These are phyloP conservation scores for Argynnis bischoffii DNA, from an alignment of 2,888 invertebrate species.

Conservation along the genomic window DNA sequence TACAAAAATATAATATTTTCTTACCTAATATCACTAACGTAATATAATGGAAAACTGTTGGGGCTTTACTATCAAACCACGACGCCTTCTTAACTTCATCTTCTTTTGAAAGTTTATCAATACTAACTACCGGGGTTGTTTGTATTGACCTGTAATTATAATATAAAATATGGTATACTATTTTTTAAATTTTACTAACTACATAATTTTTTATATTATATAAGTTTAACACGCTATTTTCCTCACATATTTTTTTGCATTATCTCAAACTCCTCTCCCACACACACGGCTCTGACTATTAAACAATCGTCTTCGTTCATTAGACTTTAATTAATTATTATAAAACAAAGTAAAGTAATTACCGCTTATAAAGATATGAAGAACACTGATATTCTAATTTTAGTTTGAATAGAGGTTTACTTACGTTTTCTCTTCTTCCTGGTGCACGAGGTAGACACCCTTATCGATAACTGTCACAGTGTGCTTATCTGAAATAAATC, in stretches of 20 bases:
- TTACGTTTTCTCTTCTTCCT: conserved; percentile 64
- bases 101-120: conserved; percentile 39
- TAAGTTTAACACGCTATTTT: conserved; percentile 25
- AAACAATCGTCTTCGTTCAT: conserved; percentile 68
- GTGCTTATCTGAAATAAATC: conserved; percentile 60
- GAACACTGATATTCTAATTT: conserved; percentile 37
- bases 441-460: conserved; percentile 54
- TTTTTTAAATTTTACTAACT: not conserved
- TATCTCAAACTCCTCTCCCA: conserved; percentile 44
- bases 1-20: no score
- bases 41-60: conserved; percentile 44
- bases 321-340: conserved; percentile 49
- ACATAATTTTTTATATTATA: not conserved
- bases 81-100: conserved; percentile 41
- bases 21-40: conserved; percentile 48
- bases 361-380: conserved; percentile 44
- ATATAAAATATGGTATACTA: not conserved
- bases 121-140: conserved; percentile 31
- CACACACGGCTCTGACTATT: conserved; percentile 49
- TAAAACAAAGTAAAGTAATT: conserved; percentile 44
- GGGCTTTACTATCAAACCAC: conserved; percentile 35
- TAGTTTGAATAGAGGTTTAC: conserved; percentile 51
- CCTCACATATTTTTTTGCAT: conserved; percentile 54
- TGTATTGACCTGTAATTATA: conserved; percentile 39
- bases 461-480: conserved; percentile 53